phyloP scores from a whole-genome alignment of 2,797 vertebrate species.

The Chanos chanos region DNA sequence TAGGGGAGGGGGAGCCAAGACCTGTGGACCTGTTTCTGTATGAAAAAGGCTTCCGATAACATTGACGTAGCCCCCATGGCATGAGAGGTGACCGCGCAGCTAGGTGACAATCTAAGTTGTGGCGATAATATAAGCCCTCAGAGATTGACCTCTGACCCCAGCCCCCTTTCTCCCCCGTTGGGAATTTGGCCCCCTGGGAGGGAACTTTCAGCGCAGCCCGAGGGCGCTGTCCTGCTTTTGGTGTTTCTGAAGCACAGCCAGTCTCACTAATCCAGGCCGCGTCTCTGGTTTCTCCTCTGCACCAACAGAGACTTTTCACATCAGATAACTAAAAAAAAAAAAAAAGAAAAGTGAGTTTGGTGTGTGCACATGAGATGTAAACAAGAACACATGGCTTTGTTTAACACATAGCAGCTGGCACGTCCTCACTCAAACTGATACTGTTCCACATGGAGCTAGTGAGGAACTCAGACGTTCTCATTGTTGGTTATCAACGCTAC shows the following conservation, averaged over 20 bases:
- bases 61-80: slow-evolving; percentile 33
- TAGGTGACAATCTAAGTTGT: slow-evolving; percentile 1
- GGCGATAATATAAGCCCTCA: slow-evolving; percentile 22
- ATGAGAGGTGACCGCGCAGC: slow-evolving; percentile 11
- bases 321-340: slow-evolving; percentile 43
- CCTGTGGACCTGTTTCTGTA: slow-evolving; percentile 26
- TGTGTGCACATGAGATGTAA: slow-evolving; percentile 39
- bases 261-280: too few species aligned
- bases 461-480: background rate
- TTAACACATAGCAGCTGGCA: slow-evolving; percentile 43
- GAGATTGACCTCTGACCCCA: slow-evolving; percentile 43
- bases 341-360: slow-evolving; percentile 6
- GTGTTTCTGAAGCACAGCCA: too few species aligned
- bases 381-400: slow-evolving; percentile 43
- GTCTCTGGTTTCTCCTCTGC: slow-evolving; percentile 32
- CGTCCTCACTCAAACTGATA: background rate
- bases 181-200: too few species aligned
- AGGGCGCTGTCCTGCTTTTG: too few species aligned
- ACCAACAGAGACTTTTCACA: slow-evolving; percentile 53
- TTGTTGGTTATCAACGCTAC: too few species aligned
- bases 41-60: slow-evolving; percentile 23
- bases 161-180: too few species aligned
- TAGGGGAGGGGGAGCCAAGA: background rate
- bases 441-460: background rate
- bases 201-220: too few species aligned